These are phyloP conservation scores for Chaenocephalus aceratus DNA, from an alignment of 2,113 vertebrate genomes.

Conservation along the genomic window DNA sequence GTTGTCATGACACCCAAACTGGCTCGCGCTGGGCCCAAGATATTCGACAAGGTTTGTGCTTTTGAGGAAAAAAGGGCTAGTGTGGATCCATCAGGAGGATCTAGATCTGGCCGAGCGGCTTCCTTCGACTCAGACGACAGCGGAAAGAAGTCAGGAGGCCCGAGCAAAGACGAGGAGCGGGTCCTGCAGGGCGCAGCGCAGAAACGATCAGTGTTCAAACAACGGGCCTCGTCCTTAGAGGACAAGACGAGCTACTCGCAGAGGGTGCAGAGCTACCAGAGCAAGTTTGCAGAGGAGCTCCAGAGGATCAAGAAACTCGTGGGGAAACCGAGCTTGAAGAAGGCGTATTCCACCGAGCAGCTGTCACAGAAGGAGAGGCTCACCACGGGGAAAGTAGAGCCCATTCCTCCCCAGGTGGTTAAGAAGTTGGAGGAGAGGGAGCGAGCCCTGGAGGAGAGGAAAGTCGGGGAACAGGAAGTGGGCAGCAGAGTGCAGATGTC, in stretches of 20 bases:
- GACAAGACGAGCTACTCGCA: constrained; percentile 87
- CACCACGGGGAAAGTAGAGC: constrained; percentile 56
- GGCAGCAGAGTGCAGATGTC: constrained; percentile 2
- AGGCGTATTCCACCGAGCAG: constrained; percentile 82
- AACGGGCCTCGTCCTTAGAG: constrained; percentile 92
- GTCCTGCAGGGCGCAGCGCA: constrained; percentile 72
- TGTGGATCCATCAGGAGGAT: constrained; percentile 81
- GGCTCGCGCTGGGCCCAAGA: constrained; percentile 87
- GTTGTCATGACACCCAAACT: constrained; percentile 83
- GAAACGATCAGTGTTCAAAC: constrained; percentile 87
- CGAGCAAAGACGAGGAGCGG: constrained; percentile 56
- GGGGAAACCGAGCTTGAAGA: constrained; percentile 77
- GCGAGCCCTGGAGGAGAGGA: constrained; percentile 48
- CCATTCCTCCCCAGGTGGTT: constrained; percentile 76
- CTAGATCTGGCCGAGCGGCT: constrained; percentile 81
- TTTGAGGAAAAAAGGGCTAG: constrained; percentile 90
- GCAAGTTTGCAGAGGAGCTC: constrained; percentile 92
- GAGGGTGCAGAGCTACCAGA: constrained; percentile 88
- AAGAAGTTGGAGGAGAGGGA: constrained; percentile 74
- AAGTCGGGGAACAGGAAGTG: constrained; percentile 1
- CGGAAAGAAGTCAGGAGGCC: constrained; percentile 60
- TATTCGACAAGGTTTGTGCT: constrained; percentile 90
- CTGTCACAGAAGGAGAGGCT: constrained; percentile 72
- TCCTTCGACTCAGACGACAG: constrained; percentile 84
- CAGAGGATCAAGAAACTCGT: constrained; percentile 91